Percentiles rank a stretch among this genome's conserved stretches.
phyloP scores from a whole-genome alignment of 2,113 vertebrate genomes.

The Tetrax tetrax region DNA sequence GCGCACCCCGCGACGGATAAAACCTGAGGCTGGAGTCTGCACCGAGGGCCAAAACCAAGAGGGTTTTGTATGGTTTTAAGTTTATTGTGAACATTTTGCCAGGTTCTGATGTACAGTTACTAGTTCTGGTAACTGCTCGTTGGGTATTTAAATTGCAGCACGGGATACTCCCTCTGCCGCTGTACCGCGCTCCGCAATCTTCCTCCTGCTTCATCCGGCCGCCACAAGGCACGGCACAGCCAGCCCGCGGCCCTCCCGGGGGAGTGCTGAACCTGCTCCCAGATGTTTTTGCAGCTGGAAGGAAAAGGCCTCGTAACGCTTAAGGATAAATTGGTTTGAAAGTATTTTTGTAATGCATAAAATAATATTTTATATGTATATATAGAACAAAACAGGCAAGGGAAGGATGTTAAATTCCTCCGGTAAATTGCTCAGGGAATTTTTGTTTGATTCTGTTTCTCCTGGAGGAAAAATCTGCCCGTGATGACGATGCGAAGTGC shows the following conservation, averaged over 20 bases:
- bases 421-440: neutral
- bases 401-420: neutral
- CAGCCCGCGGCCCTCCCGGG: neutral
- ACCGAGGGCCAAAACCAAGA: neutral
- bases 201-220: neutral
- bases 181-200: neutral
- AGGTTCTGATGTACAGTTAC: neutral
- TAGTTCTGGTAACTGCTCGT: neutral
- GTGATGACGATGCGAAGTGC: neutral
- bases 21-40: neutral
- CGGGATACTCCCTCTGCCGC: neutral
- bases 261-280: neutral
- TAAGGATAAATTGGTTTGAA: neutral
- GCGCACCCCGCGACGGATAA: fast-evolving
- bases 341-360: neutral
- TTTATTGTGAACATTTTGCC: neutral
- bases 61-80: neutral
- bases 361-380: neutral
- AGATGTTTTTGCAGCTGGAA: conserved; percentile 12
- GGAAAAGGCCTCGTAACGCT: neutral
- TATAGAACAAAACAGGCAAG: neutral
- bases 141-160: neutral
- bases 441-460: neutral
- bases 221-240: neutral
- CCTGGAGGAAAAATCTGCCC: neutral